Conservation (phyloP, 2,888 invertebrate species). For the Lithophane ornitopus region DNA sequence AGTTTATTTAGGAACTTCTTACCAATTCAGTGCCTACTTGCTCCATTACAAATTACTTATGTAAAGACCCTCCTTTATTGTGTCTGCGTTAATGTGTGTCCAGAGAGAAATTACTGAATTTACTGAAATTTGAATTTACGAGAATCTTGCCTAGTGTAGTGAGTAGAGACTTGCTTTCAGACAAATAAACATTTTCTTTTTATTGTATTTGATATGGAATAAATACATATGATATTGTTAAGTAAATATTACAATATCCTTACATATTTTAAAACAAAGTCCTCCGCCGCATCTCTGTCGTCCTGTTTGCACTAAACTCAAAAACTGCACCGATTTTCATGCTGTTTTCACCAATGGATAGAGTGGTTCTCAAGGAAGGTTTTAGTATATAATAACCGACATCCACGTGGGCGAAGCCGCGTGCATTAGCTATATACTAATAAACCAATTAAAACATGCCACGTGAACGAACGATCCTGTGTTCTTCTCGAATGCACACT, state of each 20-base stretch:
- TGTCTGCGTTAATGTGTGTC: conserved; percentile 34
- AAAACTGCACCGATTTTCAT: too few relatives aligned
- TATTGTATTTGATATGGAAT: neutral
- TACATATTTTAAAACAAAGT: too few relatives aligned
- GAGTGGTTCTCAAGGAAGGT: too few relatives aligned
- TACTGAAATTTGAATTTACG: conserved; percentile 6
- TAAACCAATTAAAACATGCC: neutral
- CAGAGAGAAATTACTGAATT: conserved; percentile 21
- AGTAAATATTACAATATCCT: neutral
- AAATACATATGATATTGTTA: neutral
- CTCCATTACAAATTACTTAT: conserved; percentile 21
- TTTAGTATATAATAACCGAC: too few relatives aligned
- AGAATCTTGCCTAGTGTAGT: neutral
- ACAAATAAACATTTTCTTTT: neutral
- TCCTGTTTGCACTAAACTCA: too few relatives aligned
- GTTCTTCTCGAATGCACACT: neutral
- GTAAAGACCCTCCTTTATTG: conserved; percentile 36
- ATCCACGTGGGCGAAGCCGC: too few relatives aligned
- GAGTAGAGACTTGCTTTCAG: neutral
- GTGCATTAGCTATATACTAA: too few relatives aligned
- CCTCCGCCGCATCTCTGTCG: too few relatives aligned
- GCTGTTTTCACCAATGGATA: too few relatives aligned
- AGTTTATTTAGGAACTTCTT: conserved; percentile 4
- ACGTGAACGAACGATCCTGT: neutral
- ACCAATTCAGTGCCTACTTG: neutral